phyloP scores from a whole-genome alignment of 2,113 vertebrate genomes.

The Triplophysa rosa region DNA sequence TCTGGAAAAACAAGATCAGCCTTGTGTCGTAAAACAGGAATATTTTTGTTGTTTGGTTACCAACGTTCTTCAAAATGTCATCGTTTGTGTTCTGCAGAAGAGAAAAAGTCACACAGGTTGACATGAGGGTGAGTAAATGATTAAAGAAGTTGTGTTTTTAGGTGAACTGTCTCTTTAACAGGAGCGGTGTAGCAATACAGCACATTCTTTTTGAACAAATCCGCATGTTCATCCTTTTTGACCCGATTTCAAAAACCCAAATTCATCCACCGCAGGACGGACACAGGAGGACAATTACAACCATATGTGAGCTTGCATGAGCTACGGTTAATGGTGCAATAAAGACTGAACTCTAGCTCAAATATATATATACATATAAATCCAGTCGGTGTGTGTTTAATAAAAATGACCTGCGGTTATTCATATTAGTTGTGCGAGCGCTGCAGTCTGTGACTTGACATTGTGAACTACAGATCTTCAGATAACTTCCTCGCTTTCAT shows the following conservation, averaged over 20 bases:
- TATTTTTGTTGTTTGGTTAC: no score
- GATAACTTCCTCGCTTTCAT: background rate
- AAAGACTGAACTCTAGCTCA: constrained; percentile 33
- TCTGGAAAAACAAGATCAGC: no score
- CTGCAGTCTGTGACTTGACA: constrained; percentile 1
- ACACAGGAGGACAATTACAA: constrained; percentile 40
- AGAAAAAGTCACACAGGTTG: no score
- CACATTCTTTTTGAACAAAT: no score
- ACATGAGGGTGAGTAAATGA: no score
- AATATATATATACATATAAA: constrained; percentile 37
- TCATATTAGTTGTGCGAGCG: background rate
- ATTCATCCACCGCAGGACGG: constrained; percentile 63
- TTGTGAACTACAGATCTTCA: constrained; percentile 3
- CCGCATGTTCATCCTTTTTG: no score
- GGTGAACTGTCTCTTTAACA: no score
- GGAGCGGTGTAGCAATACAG: no score
- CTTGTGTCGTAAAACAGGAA: no score
- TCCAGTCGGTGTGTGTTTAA: constrained; percentile 25
- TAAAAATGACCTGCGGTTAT: constrained; percentile 2
- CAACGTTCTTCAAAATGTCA: no score
- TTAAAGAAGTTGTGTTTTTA: no score
- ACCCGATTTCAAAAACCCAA: background rate
- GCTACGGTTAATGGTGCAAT: constrained; percentile 48
- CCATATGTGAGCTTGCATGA: constrained; percentile 21
- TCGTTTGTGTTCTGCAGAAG: no score